These are phyloP conservation scores for Ispidina lecontei DNA, from an alignment of 2,797 vertebrate species.

Conservation along the genomic window DNA sequence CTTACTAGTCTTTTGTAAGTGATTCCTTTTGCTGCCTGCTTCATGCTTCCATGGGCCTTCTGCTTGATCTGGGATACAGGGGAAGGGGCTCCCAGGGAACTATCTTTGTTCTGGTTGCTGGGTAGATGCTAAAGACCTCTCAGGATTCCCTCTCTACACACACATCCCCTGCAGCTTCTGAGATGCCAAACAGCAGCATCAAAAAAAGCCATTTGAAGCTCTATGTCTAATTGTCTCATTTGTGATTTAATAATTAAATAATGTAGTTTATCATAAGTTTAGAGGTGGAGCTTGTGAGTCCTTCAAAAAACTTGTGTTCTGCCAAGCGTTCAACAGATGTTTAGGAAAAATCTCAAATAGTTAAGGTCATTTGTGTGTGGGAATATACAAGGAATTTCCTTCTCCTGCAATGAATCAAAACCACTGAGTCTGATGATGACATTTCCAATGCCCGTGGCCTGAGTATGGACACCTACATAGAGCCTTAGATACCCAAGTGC, in stretches of 20 bases:
- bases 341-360: background rate
- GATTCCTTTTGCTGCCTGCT: background rate
- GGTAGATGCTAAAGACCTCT: background rate
- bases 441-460: background rate
- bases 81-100: background rate
- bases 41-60: background rate
- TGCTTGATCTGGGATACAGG: background rate
- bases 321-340: slow-evolving; percentile 10
- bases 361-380: background rate
- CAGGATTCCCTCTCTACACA: background rate
- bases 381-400: slow-evolving; percentile 31
- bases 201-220: rapidly evolving
- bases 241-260: background rate
- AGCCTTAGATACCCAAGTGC: background rate
- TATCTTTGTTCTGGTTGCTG: background rate
- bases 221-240: background rate
- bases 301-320: background rate
- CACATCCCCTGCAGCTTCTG: background rate
- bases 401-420: background rate
- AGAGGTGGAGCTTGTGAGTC: background rate
- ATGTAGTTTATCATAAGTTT: background rate
- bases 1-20: background rate
- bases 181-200: background rate
- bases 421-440: background rate
- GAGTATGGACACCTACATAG: background rate